Evolutionary conservation across 1,140 invertebrate genomes (phyloP), one percentile per base, ranked within the genome.

Genomic region (Pteromalus puparum): DNA sequence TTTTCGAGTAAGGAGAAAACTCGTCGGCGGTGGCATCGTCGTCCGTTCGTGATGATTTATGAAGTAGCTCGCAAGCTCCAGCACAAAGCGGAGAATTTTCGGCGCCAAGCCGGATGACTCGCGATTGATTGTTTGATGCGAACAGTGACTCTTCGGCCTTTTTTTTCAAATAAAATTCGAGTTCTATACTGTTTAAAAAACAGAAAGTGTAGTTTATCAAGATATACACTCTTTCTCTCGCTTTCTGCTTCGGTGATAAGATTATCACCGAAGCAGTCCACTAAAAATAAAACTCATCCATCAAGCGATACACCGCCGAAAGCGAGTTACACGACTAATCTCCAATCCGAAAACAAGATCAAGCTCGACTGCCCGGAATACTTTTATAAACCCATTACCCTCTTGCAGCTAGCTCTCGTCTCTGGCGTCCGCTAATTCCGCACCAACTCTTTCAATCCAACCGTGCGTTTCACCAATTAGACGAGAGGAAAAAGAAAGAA

Each of bases 41-140:
- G 34, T 74, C 72, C 34, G 12, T 38, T 74, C 72, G 15, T 2
- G 38, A 13, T 75, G 73, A 75, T 75, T 75, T 75, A 75, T 75
- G 42, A 75, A 48, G 73, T 48, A 21, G 42, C 10, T 0, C n/a
- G n/a, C 21, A 18, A 46, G 28, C 72, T 24, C 67, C n/a, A 2
- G n/a, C 67, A 68, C 67, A 68, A 68, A 26, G 24, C 24, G 72
- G 7, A 21, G 30, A 34, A 38, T 75, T 75, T 75, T 75, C 73
- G 38, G 73, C 18, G 73, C 38, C 73, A 38, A 34, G 42, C 21
- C 61, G 61, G 61, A 18, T 18, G 61, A 18, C 61, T 65, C 61
- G 61, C 15, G 61, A 42, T 34, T 34, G 34, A 2, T 42, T 42
- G 38, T 34, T 34, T 5, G 10, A 42, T 42, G 38, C 38, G 38